These are phyloP conservation scores for Virgularia gustaviana DNA, from an alignment of 92 coral and sea anemone genomes.

Conservation along the genomic window DNA sequence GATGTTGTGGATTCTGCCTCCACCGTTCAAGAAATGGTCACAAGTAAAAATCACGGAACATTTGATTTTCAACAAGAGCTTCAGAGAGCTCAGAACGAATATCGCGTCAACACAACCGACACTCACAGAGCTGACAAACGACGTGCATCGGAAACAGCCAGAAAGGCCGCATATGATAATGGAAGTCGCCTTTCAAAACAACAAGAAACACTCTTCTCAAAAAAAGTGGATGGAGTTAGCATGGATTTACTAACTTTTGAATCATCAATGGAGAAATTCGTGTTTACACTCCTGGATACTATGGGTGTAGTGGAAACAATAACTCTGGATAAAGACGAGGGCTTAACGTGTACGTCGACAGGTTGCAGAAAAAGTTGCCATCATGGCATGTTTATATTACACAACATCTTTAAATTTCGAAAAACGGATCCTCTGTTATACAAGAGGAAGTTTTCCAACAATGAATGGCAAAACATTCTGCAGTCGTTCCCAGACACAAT, in stretches of 20 bases:
- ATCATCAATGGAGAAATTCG: slow-evolving; percentile 25
- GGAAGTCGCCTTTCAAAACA: not conserved
- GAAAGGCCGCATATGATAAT: not conserved
- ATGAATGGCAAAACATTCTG: slow-evolving; percentile 2
- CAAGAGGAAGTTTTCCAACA: slow-evolving; percentile 23
- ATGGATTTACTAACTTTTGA: slow-evolving; percentile 42
- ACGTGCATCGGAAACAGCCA: not conserved
- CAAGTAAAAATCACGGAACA: not conserved
- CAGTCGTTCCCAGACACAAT: not conserved
- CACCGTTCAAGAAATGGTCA: not conserved
- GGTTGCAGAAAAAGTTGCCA: slow-evolving; percentile 33
- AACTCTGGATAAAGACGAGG: slow-evolving; percentile 31
- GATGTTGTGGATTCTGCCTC: not conserved
- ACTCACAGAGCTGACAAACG: slow-evolving; percentile 44
- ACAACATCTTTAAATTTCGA: slow-evolving; percentile 35
- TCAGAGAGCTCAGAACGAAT: not conserved
- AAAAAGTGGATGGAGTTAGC: slow-evolving; percentile 26
- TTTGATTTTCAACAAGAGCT: not conserved
- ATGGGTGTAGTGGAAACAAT: slow-evolving; percentile 35
- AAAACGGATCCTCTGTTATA: slow-evolving; percentile 33
- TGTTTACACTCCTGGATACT: slow-evolving; percentile 34
- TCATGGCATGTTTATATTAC: slow-evolving; percentile 39
- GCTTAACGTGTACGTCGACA: slow-evolving; percentile 39
- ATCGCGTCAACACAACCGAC: slow-evolving; percentile 13
- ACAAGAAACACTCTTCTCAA: slow-evolving; percentile 12